phyloP scores from a whole-genome alignment of 2,113 vertebrate genomes.

The Pterocles burchelli region DNA sequence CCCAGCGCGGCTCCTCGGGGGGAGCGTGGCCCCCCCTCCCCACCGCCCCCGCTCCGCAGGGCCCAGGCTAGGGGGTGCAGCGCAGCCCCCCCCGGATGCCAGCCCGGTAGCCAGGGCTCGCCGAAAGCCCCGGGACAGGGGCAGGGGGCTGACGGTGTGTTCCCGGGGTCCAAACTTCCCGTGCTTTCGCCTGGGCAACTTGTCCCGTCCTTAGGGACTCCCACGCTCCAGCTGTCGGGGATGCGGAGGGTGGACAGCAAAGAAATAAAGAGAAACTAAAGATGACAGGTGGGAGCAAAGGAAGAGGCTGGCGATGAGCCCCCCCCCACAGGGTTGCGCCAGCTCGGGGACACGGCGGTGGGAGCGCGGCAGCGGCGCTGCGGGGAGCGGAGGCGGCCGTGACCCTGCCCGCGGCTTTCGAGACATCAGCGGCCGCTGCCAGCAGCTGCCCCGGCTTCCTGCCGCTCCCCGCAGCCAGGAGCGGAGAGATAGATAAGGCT shows the following conservation, averaged over 20 bases:
- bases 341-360: neutral
- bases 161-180: neutral
- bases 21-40: neutral
- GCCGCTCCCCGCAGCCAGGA: neutral
- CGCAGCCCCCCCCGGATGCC: neutral
- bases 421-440: neutral
- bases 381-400: neutral
- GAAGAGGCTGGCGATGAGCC: neutral
- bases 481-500: neutral
- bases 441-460: neutral
- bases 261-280: neutral
- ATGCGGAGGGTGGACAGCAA: neutral
- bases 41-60: neutral
- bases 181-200: neutral
- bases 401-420: slow-evolving; percentile 10
- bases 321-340: neutral
- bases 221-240: neutral
- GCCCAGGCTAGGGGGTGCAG: neutral
- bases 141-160: neutral
- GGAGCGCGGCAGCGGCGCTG: neutral
- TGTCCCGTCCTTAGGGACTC: neutral
- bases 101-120: neutral
- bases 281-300: neutral
- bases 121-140: neutral
- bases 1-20: neutral